Evolutionary conservation across 2,888 invertebrate species (phyloP).

Genomic region (Ommatoiulus sabulosus): DNA sequence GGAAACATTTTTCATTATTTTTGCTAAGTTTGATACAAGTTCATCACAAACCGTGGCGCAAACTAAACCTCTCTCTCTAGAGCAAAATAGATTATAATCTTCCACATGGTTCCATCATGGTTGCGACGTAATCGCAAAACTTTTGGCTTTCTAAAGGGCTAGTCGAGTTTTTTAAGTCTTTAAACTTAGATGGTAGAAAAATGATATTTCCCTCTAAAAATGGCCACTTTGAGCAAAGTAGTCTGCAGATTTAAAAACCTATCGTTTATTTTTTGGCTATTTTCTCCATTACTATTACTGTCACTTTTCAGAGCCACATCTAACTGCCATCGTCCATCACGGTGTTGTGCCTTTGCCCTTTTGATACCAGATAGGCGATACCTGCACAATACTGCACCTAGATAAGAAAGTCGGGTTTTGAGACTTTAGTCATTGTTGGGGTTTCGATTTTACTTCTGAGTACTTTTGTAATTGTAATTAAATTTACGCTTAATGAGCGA

Average conservation of each 20-base stretch:
- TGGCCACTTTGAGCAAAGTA: neutral
- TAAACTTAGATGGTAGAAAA: too few species aligned
- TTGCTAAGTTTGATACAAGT: neutral
- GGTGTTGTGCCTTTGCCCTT: neutral
- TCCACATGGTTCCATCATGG: too few species aligned
- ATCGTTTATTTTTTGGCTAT: too few species aligned
- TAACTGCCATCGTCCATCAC: neutral
- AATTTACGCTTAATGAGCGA: neutral
- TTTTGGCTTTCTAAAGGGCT: too few species aligned
- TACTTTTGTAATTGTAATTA: neutral
- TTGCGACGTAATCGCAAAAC: too few species aligned
- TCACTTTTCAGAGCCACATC: neutral
- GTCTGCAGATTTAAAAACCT: too few species aligned
- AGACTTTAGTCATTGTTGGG: neutral
- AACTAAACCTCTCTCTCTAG: too few species aligned
- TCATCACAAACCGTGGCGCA: too few species aligned
- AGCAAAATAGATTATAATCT: too few species aligned
- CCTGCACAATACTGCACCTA: neutral
- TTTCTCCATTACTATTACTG: neutral
- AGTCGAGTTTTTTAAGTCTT: too few species aligned
- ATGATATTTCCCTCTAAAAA: neutral
- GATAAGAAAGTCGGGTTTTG: neutral
- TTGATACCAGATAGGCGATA: neutral
- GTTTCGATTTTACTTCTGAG: slow-evolving; percentile 22
- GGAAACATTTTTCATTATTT: neutral